Conservation (phyloP, 2,888 invertebrate genomes). For the Sycophila texana region DNA sequence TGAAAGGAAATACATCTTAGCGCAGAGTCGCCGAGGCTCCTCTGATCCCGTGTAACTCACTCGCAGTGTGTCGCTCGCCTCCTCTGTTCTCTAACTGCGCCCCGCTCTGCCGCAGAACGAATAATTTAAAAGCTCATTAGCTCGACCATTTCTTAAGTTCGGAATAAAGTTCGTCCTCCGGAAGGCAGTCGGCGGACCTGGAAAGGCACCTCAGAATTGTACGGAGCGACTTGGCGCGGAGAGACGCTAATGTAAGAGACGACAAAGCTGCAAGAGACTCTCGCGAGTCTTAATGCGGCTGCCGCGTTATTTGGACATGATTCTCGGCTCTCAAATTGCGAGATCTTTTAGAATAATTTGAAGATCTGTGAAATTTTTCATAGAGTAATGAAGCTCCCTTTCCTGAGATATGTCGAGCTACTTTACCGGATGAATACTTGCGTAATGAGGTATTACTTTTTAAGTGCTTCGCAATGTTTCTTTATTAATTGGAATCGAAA, state of each 20-base stretch:
- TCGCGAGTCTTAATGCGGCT: background rate
- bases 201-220: background rate
- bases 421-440: no score
- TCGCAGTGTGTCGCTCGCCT: constrained; percentile 3
- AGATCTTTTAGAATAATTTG: constrained; percentile 7
- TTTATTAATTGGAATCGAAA: no score
- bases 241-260: constrained; percentile 25
- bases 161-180: constrained; percentile 65
- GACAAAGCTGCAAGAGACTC: constrained; percentile 29
- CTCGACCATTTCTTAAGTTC: constrained; percentile 71
- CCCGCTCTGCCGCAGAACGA: constrained; percentile 51
- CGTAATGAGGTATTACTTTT: no score
- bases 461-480: no score
- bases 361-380: background rate
- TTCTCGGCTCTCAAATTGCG: constrained; percentile 19
- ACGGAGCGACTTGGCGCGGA: background rate
- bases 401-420: no score
- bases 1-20: no score
- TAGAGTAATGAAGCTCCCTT: no score
- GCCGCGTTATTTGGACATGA: constrained; percentile 24
- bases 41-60: background rate
- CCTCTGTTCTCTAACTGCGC: constrained; percentile 9
- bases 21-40: no score
- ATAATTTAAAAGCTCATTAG: constrained; percentile 75
- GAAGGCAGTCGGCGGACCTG: background rate